These are phyloP conservation scores for Albula glossodonta DNA, from an alignment of 2,113 vertebrate species.

Conservation along the genomic window DNA sequence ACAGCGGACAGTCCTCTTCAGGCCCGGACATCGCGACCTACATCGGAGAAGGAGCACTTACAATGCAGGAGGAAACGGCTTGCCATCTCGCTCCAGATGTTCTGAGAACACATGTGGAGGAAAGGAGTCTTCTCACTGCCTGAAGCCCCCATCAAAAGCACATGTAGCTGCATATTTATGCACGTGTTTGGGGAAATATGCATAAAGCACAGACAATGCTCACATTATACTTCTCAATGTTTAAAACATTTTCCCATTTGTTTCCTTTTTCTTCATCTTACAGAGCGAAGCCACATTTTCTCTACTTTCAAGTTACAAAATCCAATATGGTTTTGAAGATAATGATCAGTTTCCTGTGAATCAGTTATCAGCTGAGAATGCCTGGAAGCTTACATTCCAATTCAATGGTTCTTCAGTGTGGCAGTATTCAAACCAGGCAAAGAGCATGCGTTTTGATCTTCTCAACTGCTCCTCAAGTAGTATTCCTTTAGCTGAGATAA, in stretches of 20 bases:
- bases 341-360: neutral
- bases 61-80: neutral
- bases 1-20: neutral
- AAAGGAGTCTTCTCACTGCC: neutral
- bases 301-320: neutral
- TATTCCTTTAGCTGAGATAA: neutral
- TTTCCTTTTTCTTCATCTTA: neutral
- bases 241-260: neutral
- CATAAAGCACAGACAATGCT: neutral
- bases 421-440: constrained; percentile 12
- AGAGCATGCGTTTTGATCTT: neutral
- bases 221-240: neutral
- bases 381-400: constrained; percentile 6
- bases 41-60: neutral
- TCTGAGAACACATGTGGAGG: neutral
- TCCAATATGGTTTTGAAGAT: constrained; percentile 13
- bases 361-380: neutral
- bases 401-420: neutral
- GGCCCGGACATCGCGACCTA: neutral
- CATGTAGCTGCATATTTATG: neutral
- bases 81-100: neutral
- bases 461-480: constrained; percentile 12
- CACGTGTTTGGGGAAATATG: neutral
- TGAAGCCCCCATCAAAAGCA: neutral
- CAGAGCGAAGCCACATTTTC: neutral